These are phyloP conservation scores for Pantherophis alleghaniensis DNA, from an alignment of 2,797 vertebrate species.

Conservation along the genomic window DNA sequence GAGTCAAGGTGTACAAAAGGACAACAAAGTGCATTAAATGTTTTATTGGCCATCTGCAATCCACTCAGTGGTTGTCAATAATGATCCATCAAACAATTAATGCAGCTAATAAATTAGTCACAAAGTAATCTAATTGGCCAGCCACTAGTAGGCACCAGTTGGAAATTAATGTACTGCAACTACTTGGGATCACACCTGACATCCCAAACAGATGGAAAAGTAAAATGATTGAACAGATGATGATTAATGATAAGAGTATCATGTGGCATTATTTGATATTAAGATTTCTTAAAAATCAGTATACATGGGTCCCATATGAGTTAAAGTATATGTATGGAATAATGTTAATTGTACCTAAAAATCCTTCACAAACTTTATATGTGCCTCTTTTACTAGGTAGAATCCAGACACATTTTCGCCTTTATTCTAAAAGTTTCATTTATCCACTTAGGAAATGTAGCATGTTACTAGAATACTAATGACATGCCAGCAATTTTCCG, in stretches of 20 bases:
- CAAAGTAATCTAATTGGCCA: conserved; percentile 49
- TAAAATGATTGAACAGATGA: conserved; percentile 26
- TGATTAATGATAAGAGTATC: conserved; percentile 46
- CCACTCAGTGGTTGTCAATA: conserved; percentile 62
- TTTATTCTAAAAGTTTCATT: conserved; percentile 21
- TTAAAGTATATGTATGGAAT: background rate
- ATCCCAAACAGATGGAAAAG: conserved; percentile 45
- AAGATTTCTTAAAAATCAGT: background rate
- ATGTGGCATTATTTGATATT: background rate
- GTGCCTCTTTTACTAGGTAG: background rate
- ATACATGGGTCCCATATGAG: background rate
- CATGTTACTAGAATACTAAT: conserved; percentile 11
- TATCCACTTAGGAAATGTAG: conserved; percentile 22
- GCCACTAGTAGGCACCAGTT: conserved; percentile 44
- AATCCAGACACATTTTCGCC: conserved; percentile 14
- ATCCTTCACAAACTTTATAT: background rate
- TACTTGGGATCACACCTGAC: conserved; percentile 49
- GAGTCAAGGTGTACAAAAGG: conserved; percentile 49
- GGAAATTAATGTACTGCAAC: conserved; percentile 60
- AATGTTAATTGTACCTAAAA: background rate
- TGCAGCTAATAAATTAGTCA: conserved; percentile 68
- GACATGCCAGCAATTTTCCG: background rate
- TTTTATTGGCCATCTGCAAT: conserved; percentile 69
- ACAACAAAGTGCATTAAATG: conserved; percentile 51
- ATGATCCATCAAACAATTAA: conserved; percentile 73